Evolutionary conservation across 2,888 invertebrate species (phyloP), one percentile per base, ranked within the genome.

Genomic region (Aphrophora alni): DNA sequence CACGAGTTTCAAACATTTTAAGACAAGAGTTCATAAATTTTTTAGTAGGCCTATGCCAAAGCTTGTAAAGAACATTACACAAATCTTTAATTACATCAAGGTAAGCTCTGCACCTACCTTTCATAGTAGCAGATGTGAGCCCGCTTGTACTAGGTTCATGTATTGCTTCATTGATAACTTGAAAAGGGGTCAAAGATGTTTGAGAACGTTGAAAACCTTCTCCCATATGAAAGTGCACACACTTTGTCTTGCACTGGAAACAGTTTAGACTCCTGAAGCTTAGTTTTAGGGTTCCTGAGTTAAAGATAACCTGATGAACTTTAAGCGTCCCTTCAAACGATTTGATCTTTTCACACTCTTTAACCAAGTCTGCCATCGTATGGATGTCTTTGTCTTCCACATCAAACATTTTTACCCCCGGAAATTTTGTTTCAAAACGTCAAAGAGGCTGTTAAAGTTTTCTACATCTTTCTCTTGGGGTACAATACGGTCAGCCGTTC

Each of bases 401-500:
- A 26, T 73, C 28, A 28, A 73, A 73, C 1, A 73, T 28, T 14
- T 1, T 73, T 26, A 73, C 28, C 4, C 74, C 74, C 5, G 27
- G 28, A 12, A 73, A 4, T 73, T 24, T 73, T 26, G 12, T 33
- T 73, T 17, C 38, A 73, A 14, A 5, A 73, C 33, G 5, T 4
- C 14, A 28, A 73, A 26, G 7, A 73, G 38, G 2, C 33, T 73
- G 1, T 73, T n/a, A 28, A 73, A 73, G 33, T 24, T 28, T 73
- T 73, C 14, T 0, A 75, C 26, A 75, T 75, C 75, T 59, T 51
- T 75, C 17, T 27, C 68, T 68, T 68, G 28, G 21, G 68, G 51
- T 17, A 68, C 24, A 27, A 27, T 17, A 5, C 51, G 14, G 21
- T 76, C 76, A 28, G 68, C 59, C 1, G 76, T 76, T 68, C 68